Evolutionary conservation across 2,888 invertebrate species (phyloP).

Genomic region (Carcina quercana): DNA sequence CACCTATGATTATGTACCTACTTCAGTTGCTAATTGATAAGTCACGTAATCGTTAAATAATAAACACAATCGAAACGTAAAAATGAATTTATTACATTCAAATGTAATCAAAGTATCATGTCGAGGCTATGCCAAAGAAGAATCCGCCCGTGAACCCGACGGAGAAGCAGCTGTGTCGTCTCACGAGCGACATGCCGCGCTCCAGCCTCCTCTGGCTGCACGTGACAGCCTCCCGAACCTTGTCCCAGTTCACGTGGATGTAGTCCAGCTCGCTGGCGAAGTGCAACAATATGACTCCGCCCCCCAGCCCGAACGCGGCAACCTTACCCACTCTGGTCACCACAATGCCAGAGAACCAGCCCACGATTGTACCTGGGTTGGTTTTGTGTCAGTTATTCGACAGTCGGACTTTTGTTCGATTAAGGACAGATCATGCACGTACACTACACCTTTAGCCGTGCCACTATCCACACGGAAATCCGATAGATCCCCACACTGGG

Average conservation of each 20-base stretch:
- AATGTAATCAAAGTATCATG: conserved; percentile 22
- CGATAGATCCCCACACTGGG: too few relatives aligned
- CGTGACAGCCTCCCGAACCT: conserved; percentile 82
- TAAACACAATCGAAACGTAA: neutral
- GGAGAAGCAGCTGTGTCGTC: conserved; percentile 80
- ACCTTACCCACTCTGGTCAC: conserved; percentile 89
- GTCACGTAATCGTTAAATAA: neutral
- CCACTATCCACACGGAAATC: too few relatives aligned
- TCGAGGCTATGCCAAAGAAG: conserved; percentile 85
- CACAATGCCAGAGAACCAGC: conserved; percentile 82
- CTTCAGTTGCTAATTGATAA: too few relatives aligned
- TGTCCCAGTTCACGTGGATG: conserved; percentile 91
- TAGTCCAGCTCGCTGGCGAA: conserved; percentile 92
- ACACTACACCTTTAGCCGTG: too few relatives aligned
- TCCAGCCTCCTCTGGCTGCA: conserved; percentile 84
- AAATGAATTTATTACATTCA: neutral
- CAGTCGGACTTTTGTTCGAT: too few relatives aligned
- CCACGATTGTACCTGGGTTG: conserved; percentile 45
- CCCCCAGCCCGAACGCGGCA: conserved; percentile 91
- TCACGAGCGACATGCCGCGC: conserved; percentile 75
- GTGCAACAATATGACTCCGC: conserved; percentile 89
- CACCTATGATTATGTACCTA: too few relatives aligned
- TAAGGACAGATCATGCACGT: too few relatives aligned
- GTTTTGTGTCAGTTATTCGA: conserved; percentile 34
- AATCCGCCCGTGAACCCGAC: conserved; percentile 90